Evolutionary conservation across 1,140 invertebrate species (phyloP).

Genomic region (Eulimnadia texana): DNA sequence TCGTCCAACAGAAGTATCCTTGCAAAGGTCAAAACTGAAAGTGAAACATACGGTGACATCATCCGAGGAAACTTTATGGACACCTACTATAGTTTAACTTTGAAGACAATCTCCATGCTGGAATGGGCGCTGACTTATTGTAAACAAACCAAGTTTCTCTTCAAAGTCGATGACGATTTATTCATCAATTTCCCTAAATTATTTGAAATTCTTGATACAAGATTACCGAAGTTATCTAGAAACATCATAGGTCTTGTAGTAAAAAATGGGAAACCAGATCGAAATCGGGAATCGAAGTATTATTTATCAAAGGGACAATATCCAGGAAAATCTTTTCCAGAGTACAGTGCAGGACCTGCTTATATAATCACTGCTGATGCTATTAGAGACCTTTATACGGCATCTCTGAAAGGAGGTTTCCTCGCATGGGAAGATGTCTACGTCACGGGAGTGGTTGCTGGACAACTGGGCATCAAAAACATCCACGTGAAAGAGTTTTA

Average conservation of each 20-base stretch:
- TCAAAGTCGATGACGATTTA: constrained; percentile 86
- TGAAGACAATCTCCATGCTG: constrained; percentile 69
- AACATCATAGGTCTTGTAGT: constrained; percentile 63
- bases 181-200: constrained; percentile 70
- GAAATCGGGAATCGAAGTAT: constrained; percentile 70
- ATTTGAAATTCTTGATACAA: constrained; percentile 43
- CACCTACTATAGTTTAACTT: constrained; percentile 70
- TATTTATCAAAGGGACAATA: constrained; percentile 61
- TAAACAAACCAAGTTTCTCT: constrained; percentile 49
- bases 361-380: constrained; percentile 59
- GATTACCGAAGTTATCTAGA: constrained; percentile 9
- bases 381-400: constrained; percentile 45
- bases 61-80: constrained; percentile 55
- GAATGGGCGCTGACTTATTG: constrained; percentile 72
- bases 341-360: constrained; percentile 73
- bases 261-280: constrained; percentile 66
- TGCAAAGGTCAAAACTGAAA: constrained; percentile 21
- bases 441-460: constrained; percentile 69
- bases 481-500: constrained; percentile 63
- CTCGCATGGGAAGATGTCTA: constrained; percentile 82
- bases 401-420: constrained; percentile 52
- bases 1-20: constrained; percentile 9
- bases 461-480: constrained; percentile 48
- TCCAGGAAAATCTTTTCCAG: constrained; percentile 50
- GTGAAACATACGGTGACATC: constrained; percentile 25